phyloP scores from a whole-genome alignment of 1,140 invertebrate genomes.

The Homalodisca vitripennis region DNA sequence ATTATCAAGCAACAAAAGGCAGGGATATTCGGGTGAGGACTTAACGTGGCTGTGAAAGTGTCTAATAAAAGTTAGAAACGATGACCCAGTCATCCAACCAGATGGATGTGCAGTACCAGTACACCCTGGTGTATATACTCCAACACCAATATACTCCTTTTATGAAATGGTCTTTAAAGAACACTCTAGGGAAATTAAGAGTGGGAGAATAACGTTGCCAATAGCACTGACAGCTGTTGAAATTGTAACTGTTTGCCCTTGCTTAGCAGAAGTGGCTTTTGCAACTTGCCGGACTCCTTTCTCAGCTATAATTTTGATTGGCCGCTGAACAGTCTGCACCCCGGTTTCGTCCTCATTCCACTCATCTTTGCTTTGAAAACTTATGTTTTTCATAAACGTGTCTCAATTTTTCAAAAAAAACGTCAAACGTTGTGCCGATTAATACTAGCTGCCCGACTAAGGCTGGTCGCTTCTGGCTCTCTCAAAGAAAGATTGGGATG shows the following conservation, averaged over 20 bases:
- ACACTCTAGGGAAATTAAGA: slow-evolving; percentile 45
- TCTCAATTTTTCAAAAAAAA: slow-evolving; percentile 26
- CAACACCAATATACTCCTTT: too few species aligned
- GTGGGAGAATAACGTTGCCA: slow-evolving; percentile 44
- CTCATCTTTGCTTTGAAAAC: slow-evolving; percentile 14
- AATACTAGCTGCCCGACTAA: background rate
- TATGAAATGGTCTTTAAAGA: background rate
- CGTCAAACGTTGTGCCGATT: background rate
- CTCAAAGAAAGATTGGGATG: too few species aligned
- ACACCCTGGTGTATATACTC: slow-evolving; percentile 45
- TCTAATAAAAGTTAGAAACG: slow-evolving; percentile 41
- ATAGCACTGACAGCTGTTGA: slow-evolving; percentile 41
- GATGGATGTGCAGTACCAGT: slow-evolving; percentile 45
- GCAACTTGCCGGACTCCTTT: slow-evolving; percentile 44
- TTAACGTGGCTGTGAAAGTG: slow-evolving; percentile 21
- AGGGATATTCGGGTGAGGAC: slow-evolving; percentile 15
- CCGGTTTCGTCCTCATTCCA: slow-evolving; percentile 44
- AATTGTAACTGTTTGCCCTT: slow-evolving; percentile 43
- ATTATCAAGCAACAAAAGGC: slow-evolving; percentile 37
- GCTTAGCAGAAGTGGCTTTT: slow-evolving; percentile 42
- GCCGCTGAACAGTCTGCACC: slow-evolving; percentile 45
- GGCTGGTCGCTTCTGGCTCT: too few species aligned
- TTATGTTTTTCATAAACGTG: slow-evolving; percentile 12
- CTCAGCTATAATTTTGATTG: slow-evolving; percentile 42
- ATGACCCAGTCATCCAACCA: slow-evolving; percentile 48